Conservation (phyloP, 1,140 invertebrate species). For the Drosophila prosaltans region DNA sequence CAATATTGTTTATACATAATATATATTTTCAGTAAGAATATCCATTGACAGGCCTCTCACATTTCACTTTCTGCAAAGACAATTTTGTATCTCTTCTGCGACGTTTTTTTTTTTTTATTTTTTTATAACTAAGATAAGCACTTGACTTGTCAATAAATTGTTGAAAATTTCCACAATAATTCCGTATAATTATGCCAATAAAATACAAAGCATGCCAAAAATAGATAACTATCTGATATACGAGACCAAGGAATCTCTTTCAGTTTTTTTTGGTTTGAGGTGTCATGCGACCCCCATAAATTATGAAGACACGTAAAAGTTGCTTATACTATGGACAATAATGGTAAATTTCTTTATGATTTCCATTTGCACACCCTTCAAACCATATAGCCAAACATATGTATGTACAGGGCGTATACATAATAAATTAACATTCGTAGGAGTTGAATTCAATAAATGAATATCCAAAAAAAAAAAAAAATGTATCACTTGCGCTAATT, state of each 20-base stretch:
- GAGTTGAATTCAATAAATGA: slow-evolving; percentile 13
- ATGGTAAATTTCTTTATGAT: slow-evolving; percentile 27
- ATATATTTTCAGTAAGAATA: slow-evolving; percentile 3
- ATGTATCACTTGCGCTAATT: slow-evolving; percentile 53
- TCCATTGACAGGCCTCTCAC: slow-evolving; percentile 30
- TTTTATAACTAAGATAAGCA: slow-evolving; percentile 29
- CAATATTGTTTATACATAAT: slow-evolving; percentile 15
- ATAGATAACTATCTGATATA: slow-evolving; percentile 56
- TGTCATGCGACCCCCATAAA: slow-evolving; percentile 25
- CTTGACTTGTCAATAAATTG: slow-evolving; percentile 59
- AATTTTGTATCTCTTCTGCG: slow-evolving; percentile 35
- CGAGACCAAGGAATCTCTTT: neutral
- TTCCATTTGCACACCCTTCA: slow-evolving; percentile 23
- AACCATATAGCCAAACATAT: neutral
- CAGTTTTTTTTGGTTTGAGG: neutral
- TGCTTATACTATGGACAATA: slow-evolving; percentile 7
- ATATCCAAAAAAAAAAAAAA: slow-evolving; percentile 8
- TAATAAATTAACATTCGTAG: slow-evolving; percentile 38
- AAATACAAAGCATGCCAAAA: slow-evolving; percentile 48
- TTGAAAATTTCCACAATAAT: slow-evolving; percentile 58
- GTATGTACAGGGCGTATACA: slow-evolving; percentile 2
- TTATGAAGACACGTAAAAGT: slow-evolving; percentile 22
- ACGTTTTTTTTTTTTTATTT: slow-evolving; percentile 2
- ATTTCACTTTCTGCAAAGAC: slow-evolving; percentile 54
- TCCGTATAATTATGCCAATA: slow-evolving; percentile 73